Conservation (phyloP, 1,140 invertebrate genomes). For the Cardiocondyla obscurior region DNA sequence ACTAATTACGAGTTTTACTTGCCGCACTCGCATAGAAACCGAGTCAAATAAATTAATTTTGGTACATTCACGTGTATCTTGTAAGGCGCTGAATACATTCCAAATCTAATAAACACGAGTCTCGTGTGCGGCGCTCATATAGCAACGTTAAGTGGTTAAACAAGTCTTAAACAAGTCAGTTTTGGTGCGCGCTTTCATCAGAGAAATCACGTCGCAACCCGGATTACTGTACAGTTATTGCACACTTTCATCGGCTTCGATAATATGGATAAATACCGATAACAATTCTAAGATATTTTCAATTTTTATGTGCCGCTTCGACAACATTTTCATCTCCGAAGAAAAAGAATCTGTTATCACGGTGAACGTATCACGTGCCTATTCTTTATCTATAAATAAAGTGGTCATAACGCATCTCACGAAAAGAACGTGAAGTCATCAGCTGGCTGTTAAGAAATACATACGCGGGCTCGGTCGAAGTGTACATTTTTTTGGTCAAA, state of each 20-base stretch:
- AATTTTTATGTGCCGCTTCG: background rate
- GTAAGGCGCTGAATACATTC: constrained; percentile 1
- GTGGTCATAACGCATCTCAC: background rate
- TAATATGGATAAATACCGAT: background rate
- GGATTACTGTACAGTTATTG: background rate
- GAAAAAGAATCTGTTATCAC: background rate
- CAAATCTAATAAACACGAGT: constrained; percentile 7
- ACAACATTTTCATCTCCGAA: background rate
- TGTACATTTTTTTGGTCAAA: background rate
- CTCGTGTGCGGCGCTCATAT: constrained; percentile 8
- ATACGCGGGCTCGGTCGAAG: background rate
- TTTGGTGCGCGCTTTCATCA: background rate
- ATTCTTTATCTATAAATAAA: constrained; percentile 2
- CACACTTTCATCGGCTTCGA: background rate
- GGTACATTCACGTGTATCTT: too few relatives aligned
- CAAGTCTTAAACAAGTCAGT: constrained; percentile 13
- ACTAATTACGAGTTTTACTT: too few relatives aligned
- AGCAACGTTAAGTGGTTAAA: constrained; percentile 3
- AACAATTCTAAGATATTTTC: background rate
- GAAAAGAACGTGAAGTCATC: background rate
- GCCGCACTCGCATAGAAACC: too few relatives aligned
- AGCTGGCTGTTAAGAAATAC: background rate
- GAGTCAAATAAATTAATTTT: too few relatives aligned
- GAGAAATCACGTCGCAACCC: background rate
- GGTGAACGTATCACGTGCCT: background rate